These are phyloP conservation scores for Phylloscopus collybita DNA, from an alignment of 2,797 vertebrate species.

Conservation along the genomic window DNA sequence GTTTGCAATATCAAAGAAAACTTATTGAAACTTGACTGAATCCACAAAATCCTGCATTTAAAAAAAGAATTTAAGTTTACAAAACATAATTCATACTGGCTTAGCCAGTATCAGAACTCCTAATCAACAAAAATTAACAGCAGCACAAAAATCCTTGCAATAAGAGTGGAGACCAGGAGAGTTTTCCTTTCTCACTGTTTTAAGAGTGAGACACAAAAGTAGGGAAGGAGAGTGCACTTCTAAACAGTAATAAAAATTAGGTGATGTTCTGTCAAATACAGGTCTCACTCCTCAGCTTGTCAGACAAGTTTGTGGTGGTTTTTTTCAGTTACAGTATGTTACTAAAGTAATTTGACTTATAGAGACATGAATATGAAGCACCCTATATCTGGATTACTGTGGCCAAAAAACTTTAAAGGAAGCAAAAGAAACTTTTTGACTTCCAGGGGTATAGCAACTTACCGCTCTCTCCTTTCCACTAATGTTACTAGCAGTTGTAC, in stretches of 20 bases:
- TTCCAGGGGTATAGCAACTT: constrained; percentile 58
- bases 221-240: constrained; percentile 40
- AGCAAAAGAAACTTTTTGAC: constrained; percentile 50
- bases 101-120: constrained; percentile 9
- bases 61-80: not conserved
- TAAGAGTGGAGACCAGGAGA: constrained; percentile 26
- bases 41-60: not conserved
- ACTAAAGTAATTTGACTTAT: constrained; percentile 22
- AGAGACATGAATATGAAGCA: constrained; percentile 20
- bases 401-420: constrained; percentile 66
- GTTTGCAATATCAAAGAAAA: not conserved
- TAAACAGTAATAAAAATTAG: not conserved
- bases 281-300: constrained; percentile 49
- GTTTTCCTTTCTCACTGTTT: not conserved
- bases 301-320: not conserved
- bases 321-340: not conserved
- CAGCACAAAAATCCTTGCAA: not conserved
- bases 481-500: constrained; percentile 97
- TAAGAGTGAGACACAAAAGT: not conserved
- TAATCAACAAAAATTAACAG: not conserved
- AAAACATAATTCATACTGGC: not conserved
- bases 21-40: not conserved
- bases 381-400: constrained; percentile 30
- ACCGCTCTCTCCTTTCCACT: constrained; percentile 97
- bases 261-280: not conserved